Evolutionary conservation across 2,797 vertebrate species (phyloP).

Genomic region (Brotula barbata): DNA sequence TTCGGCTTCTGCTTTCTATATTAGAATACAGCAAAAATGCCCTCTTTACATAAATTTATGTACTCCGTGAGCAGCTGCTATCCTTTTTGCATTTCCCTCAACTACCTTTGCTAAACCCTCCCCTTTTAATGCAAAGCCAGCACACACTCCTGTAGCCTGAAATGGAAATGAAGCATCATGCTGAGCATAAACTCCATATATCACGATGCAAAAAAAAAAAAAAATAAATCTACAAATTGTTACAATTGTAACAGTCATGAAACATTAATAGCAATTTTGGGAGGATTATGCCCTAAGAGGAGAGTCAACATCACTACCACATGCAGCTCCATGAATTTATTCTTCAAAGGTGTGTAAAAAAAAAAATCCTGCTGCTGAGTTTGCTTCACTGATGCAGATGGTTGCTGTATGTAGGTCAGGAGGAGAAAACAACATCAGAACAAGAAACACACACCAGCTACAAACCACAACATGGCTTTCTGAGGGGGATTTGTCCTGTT

Average conservation of each 20-base stretch:
- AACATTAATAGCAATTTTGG: neutral
- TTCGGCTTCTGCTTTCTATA: too few species aligned
- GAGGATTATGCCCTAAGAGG: neutral
- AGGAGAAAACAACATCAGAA: slow-evolving; percentile 15
- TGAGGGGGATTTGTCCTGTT: slow-evolving; percentile 12
- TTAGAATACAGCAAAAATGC: neutral
- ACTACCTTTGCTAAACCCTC: neutral
- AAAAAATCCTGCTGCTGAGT: slow-evolving; percentile 12
- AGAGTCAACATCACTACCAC: neutral
- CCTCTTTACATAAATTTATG: neutral
- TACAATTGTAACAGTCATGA: neutral
- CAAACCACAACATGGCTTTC: slow-evolving; percentile 1
- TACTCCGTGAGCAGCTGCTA: neutral
- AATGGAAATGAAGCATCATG: neutral
- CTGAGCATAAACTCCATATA: neutral
- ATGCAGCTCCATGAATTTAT: neutral
- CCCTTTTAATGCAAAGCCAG: neutral
- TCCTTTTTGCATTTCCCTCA: neutral
- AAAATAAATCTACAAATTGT: neutral
- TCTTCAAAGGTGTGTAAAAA: slow-evolving; percentile 6
- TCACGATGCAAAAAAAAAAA: too few species aligned
- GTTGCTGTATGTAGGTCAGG: slow-evolving; percentile 58
- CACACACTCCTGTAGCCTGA: neutral
- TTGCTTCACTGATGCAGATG: slow-evolving; percentile 32
- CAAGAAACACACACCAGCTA: slow-evolving; percentile 10